Evolutionary conservation across 2,797 vertebrate genomes (phyloP).

Genomic region (Hozukius guyotensis): DNA sequence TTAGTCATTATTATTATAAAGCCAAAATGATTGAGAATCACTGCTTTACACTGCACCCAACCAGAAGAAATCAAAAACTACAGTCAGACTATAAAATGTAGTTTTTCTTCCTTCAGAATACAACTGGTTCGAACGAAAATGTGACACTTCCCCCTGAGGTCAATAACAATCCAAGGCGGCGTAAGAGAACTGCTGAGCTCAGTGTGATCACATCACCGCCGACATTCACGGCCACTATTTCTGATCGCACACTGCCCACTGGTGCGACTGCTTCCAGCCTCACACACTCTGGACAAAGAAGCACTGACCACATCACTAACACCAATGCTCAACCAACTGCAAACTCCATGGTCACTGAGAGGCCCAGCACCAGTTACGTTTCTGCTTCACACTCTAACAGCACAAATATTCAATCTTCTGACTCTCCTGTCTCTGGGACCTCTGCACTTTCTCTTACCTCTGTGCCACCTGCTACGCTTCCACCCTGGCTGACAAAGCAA

Average conservation of each 20-base stretch:
- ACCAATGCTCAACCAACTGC: background rate
- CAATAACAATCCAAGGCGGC: slow-evolving; percentile 57
- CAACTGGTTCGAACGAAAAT: slow-evolving; percentile 61
- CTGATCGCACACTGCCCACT: slow-evolving; percentile 52
- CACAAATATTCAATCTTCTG: slow-evolving; percentile 15
- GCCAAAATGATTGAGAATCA: background rate
- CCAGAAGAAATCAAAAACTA: background rate
- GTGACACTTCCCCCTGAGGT: slow-evolving; percentile 66
- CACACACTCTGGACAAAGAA: slow-evolving; percentile 29
- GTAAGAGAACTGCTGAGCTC: slow-evolving; percentile 86
- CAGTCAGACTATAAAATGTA: background rate
- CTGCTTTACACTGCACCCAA: background rate
- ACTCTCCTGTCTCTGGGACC: slow-evolving; percentile 19
- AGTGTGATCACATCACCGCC: slow-evolving; percentile 77
- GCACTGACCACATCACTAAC: slow-evolving; percentile 15
- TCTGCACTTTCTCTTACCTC: slow-evolving; percentile 64
- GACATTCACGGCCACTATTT: slow-evolving; percentile 78
- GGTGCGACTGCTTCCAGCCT: slow-evolving; percentile 56
- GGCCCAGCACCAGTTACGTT: slow-evolving; percentile 4
- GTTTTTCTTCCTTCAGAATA: slow-evolving; percentile 72
- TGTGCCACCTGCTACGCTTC: slow-evolving; percentile 44
- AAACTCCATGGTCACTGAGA: slow-evolving; percentile 23
- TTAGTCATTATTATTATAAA: background rate
- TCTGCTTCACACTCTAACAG: slow-evolving; percentile 37
- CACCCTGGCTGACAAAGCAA: slow-evolving; percentile 69